phyloP scores from a whole-genome alignment of 2,797 vertebrate genomes.

The Anableps anableps region DNA sequence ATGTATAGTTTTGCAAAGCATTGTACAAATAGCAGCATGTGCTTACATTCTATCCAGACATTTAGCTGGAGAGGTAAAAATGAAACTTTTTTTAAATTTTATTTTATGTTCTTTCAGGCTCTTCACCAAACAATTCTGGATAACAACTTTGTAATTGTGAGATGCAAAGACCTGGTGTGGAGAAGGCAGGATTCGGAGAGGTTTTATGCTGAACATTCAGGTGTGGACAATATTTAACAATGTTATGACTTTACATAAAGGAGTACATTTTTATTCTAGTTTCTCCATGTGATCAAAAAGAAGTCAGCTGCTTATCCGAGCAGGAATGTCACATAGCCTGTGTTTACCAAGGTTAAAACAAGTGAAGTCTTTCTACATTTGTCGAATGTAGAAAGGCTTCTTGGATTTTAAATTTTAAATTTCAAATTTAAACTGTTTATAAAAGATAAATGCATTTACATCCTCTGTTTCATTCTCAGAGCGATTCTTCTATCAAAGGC shows the following conservation, averaged over 20 bases:
- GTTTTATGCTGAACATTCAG: conserved; percentile 92
- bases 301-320: background rate
- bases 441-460: background rate
- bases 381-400: background rate
- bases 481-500: conserved; percentile 94
- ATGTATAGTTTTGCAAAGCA: background rate
- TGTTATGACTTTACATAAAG: background rate
- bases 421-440: background rate
- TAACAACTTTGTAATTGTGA: conserved; percentile 87
- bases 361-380: background rate
- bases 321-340: background rate
- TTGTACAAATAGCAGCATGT: background rate
- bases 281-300: conserved; percentile 3
- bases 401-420: background rate
- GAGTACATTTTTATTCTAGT: background rate
- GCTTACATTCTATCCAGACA: background rate
- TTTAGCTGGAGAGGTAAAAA: background rate
- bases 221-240: conserved; percentile 61
- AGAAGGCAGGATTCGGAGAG: conserved; percentile 82
- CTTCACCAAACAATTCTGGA: conserved; percentile 90
- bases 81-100: background rate
- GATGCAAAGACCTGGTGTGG: conserved; percentile 86
- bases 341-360: background rate
- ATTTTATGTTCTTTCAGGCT: conserved; percentile 74
- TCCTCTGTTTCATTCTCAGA: conserved; percentile 68